phyloP scores from a whole-genome alignment of 2,113 vertebrate species.

The Sebastes fasciatus region DNA sequence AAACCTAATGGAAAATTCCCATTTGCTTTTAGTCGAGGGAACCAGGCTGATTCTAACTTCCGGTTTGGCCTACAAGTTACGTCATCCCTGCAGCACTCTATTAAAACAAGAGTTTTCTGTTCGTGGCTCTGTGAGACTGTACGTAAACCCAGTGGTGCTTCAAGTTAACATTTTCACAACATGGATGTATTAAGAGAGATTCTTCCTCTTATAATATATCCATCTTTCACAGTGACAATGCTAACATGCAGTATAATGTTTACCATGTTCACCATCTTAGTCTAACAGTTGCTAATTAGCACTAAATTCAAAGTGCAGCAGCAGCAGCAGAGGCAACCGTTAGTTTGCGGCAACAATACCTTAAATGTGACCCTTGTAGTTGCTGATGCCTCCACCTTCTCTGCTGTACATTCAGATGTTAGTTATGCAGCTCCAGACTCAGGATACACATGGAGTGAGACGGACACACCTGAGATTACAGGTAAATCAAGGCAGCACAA shows the following conservation, averaged over 20 bases:
- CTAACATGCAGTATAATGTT: neutral
- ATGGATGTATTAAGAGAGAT: slow-evolving; percentile 9
- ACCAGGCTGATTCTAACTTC: no score
- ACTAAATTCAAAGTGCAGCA: neutral
- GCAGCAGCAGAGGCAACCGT: neutral
- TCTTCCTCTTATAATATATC: neutral
- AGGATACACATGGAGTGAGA: slow-evolving; percentile 81
- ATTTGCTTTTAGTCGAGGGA: no score
- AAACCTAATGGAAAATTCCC: no score
- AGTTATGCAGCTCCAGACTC: slow-evolving; percentile 78
- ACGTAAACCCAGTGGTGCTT: neutral
- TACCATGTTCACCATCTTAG: neutral
- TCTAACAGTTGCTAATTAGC: neutral
- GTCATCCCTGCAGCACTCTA: no score
- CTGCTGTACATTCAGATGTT: slow-evolving; percentile 81
- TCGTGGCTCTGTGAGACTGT: neutral
- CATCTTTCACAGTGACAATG: neutral
- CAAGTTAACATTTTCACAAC: neutral
- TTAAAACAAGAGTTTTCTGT: neutral
- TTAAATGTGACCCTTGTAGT: slow-evolving; percentile 18
- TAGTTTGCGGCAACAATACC: neutral
- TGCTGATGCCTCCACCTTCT: slow-evolving; percentile 64
- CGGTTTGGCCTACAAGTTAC: no score
- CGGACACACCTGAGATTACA: slow-evolving; percentile 69
- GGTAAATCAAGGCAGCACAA: slow-evolving; percentile 71